Base-by-base conservation (phyloP, 2,113 vertebrate species). In the Noturus placidus region DNA sequence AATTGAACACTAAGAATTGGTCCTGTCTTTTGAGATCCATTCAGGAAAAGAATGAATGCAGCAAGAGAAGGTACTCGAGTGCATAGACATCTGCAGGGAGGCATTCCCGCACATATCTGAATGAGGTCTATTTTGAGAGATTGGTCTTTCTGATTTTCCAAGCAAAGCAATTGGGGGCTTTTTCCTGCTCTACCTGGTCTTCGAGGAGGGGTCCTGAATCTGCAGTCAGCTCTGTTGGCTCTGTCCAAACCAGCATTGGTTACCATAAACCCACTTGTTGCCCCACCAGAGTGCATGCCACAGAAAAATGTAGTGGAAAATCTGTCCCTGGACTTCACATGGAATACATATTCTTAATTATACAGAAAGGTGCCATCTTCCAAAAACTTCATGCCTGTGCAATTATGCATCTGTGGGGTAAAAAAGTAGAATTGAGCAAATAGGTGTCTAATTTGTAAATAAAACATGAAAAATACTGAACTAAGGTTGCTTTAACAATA, bases 341-440 rank as follows among this genome's bases (percentile, higher is more conserved):
- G 91, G 91, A 94, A 92, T 90, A 94, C 85, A 92, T 91, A 93
- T 95, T 94, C 93, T 92, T 93, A 93, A 94, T 94, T 94, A 87
- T 94, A 95, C 94, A 95, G 94, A 94, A 97, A 98, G 97, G 97
- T 97, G 96, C 97, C 95, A 94, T 92, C 95, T 92, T 95, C 91
- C 93, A 95, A 92, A 92, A 96, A 94, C 95, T 93, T 96, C 92
- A 94, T 92, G 90, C 63, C 92, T 86, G 83, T 91, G 88, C 87
- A 88, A 95, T 97, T 98, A 99, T 91, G 93, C 93, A 96, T 99
- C 98, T 99, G 95, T 92, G 54, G 46, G 46, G 46, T 0, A 67
- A 90, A 80, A 91, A 57, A 89, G 84, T 86, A 67, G 19, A 88
- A 87, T 2, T 52, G 3, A 74, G 57, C 14, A 81, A 90, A 83